phyloP scores from a whole-genome alignment of 2,113 vertebrate genomes.

The Oxyruncus cristatus region DNA sequence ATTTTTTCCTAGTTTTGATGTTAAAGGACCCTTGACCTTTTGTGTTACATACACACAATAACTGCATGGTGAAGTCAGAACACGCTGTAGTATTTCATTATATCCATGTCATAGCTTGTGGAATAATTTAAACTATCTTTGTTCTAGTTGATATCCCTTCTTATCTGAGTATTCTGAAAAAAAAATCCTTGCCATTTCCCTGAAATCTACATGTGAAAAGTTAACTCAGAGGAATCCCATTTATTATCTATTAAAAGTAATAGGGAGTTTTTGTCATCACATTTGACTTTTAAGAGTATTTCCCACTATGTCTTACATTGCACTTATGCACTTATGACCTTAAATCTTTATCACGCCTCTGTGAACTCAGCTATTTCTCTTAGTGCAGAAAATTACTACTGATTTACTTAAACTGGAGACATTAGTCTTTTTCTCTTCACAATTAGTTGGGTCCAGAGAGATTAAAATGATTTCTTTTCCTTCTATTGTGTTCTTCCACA shows the following conservation, averaged over 20 bases:
- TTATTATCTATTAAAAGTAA: constrained; percentile 45
- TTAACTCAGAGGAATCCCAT: constrained; percentile 34
- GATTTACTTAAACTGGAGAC: constrained; percentile 50
- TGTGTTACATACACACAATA: neutral
- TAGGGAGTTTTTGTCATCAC: neutral
- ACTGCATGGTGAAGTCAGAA: neutral
- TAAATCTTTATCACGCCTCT: constrained; percentile 47
- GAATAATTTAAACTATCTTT: neutral
- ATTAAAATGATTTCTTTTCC: neutral
- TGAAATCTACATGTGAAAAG: constrained; percentile 32
- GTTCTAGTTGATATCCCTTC: neutral
- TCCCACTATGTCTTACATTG: constrained; percentile 9
- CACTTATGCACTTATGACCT: constrained; percentile 27
- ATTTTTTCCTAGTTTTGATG: neutral
- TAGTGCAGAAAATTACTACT: constrained; percentile 42
- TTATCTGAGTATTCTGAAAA: neutral
- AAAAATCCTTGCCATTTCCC: constrained; percentile 6
- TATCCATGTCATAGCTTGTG: neutral
- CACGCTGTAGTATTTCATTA: neutral
- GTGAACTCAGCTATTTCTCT: constrained; percentile 58
- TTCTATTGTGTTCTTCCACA: neutral
- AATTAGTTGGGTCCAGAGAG: constrained; percentile 23
- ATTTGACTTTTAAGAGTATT: constrained; percentile 38
- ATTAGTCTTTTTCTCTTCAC: constrained; percentile 19
- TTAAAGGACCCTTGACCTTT: neutral